These are phyloP conservation scores for Betta splendens DNA, from an alignment of 2,797 vertebrate species.

Conservation along the genomic window DNA sequence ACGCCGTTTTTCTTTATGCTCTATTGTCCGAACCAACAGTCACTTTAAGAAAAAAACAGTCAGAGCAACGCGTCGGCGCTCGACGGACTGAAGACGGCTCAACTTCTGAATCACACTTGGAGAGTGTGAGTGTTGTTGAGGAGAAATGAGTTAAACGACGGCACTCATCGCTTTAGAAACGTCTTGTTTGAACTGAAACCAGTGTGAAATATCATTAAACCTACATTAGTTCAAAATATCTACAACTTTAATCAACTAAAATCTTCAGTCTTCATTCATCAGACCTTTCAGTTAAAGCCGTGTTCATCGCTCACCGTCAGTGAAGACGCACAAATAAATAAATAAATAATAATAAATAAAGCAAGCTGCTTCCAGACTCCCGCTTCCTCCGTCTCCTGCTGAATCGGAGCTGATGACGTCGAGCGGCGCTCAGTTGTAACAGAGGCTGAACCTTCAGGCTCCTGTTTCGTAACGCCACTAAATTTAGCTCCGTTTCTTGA, in stretches of 20 bases:
- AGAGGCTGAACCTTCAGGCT: slow-evolving; percentile 9
- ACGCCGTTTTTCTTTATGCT: slow-evolving; percentile 18
- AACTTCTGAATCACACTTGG: slow-evolving; percentile 11
- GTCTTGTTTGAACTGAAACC: too few species aligned
- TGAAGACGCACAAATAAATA: neutral
- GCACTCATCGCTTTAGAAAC: too few species aligned
- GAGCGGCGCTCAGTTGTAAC: slow-evolving; percentile 29
- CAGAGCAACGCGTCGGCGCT: slow-evolving; percentile 1
- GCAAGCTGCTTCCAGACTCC: neutral
- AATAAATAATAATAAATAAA: slow-evolving; percentile 7
- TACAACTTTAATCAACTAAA: too few species aligned
- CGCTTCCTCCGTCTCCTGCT: slow-evolving; percentile 18
- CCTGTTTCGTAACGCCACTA: slow-evolving; percentile 2
- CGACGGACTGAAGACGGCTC: neutral
- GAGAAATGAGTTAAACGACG: slow-evolving; percentile 11
- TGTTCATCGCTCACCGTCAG: too few species aligned
- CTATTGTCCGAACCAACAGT: slow-evolving; percentile 33
- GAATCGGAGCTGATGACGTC: slow-evolving; percentile 2
- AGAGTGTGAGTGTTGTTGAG: slow-evolving; percentile 5
- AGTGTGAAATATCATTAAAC: too few species aligned
- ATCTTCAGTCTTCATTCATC: too few species aligned
- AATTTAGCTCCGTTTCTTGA: slow-evolving; percentile 19
- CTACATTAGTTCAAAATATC: too few species aligned
- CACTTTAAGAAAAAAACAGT: slow-evolving; percentile 34
- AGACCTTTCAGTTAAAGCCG: too few species aligned